Conservation (phyloP, 1,140 invertebrate genomes). For the Papilio machaon region DNA sequence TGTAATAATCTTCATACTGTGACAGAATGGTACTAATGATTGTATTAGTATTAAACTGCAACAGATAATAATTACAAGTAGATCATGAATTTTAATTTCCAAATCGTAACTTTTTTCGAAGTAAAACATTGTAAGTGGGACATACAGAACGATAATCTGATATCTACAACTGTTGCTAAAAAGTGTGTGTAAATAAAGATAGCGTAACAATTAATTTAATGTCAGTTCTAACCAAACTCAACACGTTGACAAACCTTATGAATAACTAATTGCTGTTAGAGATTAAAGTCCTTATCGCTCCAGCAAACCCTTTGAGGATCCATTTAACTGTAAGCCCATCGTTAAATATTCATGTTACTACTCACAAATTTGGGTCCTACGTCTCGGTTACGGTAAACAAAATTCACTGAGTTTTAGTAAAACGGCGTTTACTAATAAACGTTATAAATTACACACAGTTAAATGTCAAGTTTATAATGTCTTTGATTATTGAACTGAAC, state of each 20-base stretch:
- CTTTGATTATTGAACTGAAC: not conserved
- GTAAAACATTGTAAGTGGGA: no score
- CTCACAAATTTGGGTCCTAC: not conserved
- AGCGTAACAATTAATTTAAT: slow-evolving; percentile 29
- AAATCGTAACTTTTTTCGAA: no score
- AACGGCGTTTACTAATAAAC: not conserved
- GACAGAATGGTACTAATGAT: no score
- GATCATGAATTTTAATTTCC: no score
- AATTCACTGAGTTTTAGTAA: slow-evolving; percentile 7
- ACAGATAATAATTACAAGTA: not conserved
- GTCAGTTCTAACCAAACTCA: slow-evolving; percentile 29
- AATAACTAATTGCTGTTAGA: slow-evolving; percentile 37
- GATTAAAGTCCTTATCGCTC: slow-evolving; percentile 38
- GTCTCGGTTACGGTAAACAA: slow-evolving; percentile 14
- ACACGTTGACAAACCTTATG: slow-evolving; percentile 40
- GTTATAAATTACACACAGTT: not conserved
- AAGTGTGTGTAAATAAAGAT: not conserved
- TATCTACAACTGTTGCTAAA: slow-evolving; percentile 1
- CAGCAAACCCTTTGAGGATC: slow-evolving; percentile 34
- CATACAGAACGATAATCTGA: no score
- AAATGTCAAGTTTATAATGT: not conserved
- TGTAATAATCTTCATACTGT: not conserved
- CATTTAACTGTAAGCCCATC: slow-evolving; percentile 28
- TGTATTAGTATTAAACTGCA: not conserved
- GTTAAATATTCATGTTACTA: slow-evolving; percentile 38